Evolutionary conservation across 2,797 vertebrate species (phyloP).

Genomic region (Neosalanx taihuensis): DNA sequence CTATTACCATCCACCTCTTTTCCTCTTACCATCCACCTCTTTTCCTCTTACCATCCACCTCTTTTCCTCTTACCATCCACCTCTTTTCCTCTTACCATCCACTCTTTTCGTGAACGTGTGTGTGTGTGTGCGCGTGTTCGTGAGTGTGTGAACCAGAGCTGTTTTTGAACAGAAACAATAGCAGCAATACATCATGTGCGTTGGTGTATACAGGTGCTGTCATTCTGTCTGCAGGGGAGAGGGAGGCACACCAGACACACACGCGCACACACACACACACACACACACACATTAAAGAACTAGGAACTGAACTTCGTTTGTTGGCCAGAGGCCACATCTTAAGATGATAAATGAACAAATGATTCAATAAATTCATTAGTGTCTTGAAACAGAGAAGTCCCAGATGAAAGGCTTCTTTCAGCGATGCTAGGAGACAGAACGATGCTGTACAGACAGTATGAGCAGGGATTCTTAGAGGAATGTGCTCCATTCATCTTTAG

Average conservation of each 20-base stretch:
- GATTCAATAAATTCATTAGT: background rate
- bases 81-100: background rate
- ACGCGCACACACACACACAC: background rate
- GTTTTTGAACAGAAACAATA: background rate
- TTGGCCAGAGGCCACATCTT: background rate
- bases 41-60: background rate
- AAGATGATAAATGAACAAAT: background rate
- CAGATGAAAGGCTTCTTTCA: background rate
- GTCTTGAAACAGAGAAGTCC: background rate
- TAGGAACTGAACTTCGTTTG: background rate
- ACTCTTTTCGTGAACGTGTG: slow-evolving; percentile 11
- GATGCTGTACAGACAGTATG: background rate
- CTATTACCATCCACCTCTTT: no score
- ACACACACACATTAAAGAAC: slow-evolving; percentile 4
- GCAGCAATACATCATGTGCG: slow-evolving; percentile 8
- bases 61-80: background rate
- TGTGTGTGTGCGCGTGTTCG: slow-evolving; percentile 6
- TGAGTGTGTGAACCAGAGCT: background rate
- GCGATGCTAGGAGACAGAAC: background rate
- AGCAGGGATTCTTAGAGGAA: background rate
- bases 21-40: background rate
- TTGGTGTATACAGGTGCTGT: slow-evolving; percentile 3
- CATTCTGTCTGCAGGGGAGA: slow-evolving; percentile 1
- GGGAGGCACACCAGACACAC: background rate
- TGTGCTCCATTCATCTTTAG: slow-evolving; percentile 6